Evolutionary conservation across 2,888 invertebrate genomes (phyloP).

Genomic region (Hydriomena furcata): DNA sequence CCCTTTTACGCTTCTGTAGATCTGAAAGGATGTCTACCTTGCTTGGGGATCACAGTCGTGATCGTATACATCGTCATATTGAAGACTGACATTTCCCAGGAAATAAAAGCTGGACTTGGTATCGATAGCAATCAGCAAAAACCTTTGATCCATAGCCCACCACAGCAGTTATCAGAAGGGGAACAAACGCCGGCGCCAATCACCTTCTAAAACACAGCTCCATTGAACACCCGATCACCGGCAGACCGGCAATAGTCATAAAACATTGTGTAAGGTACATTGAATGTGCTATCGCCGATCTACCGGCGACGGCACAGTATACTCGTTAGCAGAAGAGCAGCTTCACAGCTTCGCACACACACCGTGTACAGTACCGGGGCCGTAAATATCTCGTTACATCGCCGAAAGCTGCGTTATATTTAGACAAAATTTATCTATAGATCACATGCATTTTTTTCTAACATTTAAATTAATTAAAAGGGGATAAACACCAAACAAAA

Average conservation of each 20-base stretch:
- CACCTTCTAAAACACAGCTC: slow-evolving; percentile 20
- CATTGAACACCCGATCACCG: slow-evolving; percentile 30
- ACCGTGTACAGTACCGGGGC: too few species aligned
- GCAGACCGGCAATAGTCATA: slow-evolving; percentile 34
- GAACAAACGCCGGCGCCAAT: slow-evolving; percentile 22
- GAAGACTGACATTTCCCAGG: too few species aligned
- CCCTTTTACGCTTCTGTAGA: too few species aligned
- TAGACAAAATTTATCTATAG: too few species aligned
- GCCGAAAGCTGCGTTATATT: too few species aligned
- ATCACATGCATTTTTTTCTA: too few species aligned
- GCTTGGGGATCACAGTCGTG: too few species aligned
- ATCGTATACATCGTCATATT: too few species aligned
- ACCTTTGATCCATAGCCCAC: slow-evolving; percentile 9
- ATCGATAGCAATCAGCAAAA: not conserved
- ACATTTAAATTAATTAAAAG: too few species aligned
- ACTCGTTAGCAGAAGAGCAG: slow-evolving; percentile 1
- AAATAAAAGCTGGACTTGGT: not conserved
- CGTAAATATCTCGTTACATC: too few species aligned
- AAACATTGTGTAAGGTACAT: slow-evolving; percentile 37
- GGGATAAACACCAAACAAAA: too few species aligned
- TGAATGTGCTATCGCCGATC: slow-evolving; percentile 34
- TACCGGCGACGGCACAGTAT: slow-evolving; percentile 16
- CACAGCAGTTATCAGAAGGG: slow-evolving; percentile 5
- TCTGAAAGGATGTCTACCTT: too few species aligned
- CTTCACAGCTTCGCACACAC: not conserved